phyloP scores from a whole-genome alignment of 2,797 vertebrate species.

The Manis javanica region DNA sequence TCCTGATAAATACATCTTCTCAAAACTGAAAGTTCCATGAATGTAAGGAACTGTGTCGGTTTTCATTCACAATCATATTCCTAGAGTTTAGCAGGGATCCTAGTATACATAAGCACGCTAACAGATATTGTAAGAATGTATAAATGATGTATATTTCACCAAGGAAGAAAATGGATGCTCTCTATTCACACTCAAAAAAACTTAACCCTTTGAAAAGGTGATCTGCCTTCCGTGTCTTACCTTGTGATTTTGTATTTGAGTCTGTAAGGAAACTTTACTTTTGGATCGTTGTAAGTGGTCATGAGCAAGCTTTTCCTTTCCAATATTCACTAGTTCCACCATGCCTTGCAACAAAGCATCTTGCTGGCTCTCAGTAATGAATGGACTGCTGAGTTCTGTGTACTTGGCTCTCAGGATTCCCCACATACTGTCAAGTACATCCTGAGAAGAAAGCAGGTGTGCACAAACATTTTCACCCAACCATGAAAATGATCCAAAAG shows the following conservation, averaged over 20 bases:
- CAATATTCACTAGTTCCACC: conserved; percentile 87
- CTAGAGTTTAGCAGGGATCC: not conserved
- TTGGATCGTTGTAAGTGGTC: conserved; percentile 78
- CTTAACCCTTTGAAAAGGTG: too few relatives aligned
- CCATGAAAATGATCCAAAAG: not conserved
- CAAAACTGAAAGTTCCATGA: not conserved
- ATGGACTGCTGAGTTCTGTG: conserved; percentile 82
- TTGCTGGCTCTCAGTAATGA: conserved; percentile 85
- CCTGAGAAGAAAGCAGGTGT: conserved; percentile 84
- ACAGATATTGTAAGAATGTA: not conserved
- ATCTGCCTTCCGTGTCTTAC: conserved; percentile 80
- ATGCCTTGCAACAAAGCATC: conserved; percentile 87
- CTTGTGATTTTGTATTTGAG: conserved; percentile 88
- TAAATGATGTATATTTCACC: not conserved
- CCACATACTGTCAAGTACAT: conserved; percentile 88
- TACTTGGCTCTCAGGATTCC: conserved; percentile 82
- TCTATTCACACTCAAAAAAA: not conserved
- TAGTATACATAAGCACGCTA: not conserved
- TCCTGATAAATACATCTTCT: not conserved
- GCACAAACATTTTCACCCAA: not conserved
- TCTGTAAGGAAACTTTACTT: conserved; percentile 86
- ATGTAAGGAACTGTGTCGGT: not conserved
- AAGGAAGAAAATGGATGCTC: not conserved
- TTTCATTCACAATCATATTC: not conserved
- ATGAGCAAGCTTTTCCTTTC: conserved; percentile 85